A percentile compares a stretch with the other conserved stretches of the same genome.
Evolutionary conservation across 2,888 invertebrate species (phyloP).

Genomic region (Camponotus fellah): DNA sequence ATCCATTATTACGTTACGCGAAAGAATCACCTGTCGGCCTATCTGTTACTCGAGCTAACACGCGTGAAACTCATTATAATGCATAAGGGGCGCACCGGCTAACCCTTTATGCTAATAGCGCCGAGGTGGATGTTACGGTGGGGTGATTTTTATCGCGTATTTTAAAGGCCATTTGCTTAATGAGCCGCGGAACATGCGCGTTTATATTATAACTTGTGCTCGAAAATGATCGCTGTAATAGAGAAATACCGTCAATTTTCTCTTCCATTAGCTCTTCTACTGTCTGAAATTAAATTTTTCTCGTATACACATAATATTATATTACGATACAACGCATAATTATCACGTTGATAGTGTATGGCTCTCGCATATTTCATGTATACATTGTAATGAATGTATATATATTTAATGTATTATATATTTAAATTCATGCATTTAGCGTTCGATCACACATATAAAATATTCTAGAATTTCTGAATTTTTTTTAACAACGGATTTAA

Average conservation of each 20-base stretch:
- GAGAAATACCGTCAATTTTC: background rate
- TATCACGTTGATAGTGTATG: background rate
- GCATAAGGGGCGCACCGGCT: conserved; percentile 57
- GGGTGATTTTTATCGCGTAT: conserved; percentile 78
- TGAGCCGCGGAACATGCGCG: conserved; percentile 72
- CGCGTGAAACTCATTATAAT: conserved; percentile 74
- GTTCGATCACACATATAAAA: background rate
- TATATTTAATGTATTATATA: background rate
- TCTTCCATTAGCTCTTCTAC: conserved; percentile 2
- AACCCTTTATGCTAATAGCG: conserved; percentile 78
- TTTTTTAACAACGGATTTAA: background rate
- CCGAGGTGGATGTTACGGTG: conserved; percentile 60
- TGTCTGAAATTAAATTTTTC: conserved; percentile 5
- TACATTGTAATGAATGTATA: background rate
- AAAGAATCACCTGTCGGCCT: conserved; percentile 67
- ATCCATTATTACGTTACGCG: conserved; percentile 58
- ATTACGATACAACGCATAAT: conserved; percentile 3
- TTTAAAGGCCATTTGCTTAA: conserved; percentile 79
- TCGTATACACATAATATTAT: conserved; percentile 2
- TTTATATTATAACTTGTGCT: conserved; percentile 59
- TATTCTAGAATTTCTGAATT: background rate
- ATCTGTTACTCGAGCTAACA: conserved; percentile 68
- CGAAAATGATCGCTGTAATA: background rate
- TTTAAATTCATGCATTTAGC: background rate
- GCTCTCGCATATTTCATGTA: background rate